Percentiles rank a stretch among this genome's conserved stretches.
Evolutionary conservation across 2,797 vertebrate species (phyloP).

Genomic region (Pseudopleuronectes americanus): DNA sequence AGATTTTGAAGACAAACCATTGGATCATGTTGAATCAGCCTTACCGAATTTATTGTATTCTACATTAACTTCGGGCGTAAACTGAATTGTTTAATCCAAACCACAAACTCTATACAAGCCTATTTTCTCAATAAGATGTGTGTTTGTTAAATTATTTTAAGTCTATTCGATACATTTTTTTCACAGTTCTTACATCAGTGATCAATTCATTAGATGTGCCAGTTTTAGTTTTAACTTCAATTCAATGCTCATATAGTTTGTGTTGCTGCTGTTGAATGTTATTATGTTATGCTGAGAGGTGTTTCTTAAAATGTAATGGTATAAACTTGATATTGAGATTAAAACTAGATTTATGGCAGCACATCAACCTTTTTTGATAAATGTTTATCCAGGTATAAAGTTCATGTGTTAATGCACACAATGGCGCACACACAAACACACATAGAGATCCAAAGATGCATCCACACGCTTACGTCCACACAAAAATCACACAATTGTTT

Average conservation of each 20-base stretch:
- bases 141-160: too few relatives aligned
- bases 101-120: not conserved
- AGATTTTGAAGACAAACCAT: not conserved
- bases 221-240: not conserved
- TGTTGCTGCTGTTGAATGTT: not conserved
- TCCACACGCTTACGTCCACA: conserved; percentile 2
- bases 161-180: too few relatives aligned
- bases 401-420: not conserved
- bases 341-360: not conserved
- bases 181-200: too few relatives aligned
- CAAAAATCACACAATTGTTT: conserved; percentile 12
- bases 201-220: too few relatives aligned
- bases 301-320: not conserved
- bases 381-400: not conserved
- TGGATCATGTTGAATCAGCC: too few relatives aligned
- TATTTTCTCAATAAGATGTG: too few relatives aligned
- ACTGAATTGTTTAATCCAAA: too few relatives aligned
- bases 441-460: too few relatives aligned
- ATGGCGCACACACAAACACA: not conserved
- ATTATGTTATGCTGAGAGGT: not conserved
- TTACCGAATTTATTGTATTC: too few relatives aligned
- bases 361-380: not conserved
- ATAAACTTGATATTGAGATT: not conserved
- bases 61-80: too few relatives aligned
- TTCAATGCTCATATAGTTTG: not conserved